A percentile compares a stretch with the other conserved stretches of the same genome.
Evolutionary conservation across 2,113 vertebrate species (phyloP).

Genomic region (Microcebus murinus): DNA sequence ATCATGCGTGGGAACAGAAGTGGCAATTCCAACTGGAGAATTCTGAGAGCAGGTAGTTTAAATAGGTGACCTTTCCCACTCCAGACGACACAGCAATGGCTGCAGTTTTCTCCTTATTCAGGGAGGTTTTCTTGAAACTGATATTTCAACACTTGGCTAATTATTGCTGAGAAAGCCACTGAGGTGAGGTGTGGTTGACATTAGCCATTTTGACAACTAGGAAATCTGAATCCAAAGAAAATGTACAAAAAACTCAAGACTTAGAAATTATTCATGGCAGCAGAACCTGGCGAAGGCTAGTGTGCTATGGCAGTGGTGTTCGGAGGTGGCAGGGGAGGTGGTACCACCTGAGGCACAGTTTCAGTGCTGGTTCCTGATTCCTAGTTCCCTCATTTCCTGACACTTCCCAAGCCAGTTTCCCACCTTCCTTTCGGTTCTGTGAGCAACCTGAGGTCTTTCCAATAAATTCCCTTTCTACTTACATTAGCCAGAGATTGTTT

Average conservation of each 20-base stretch:
- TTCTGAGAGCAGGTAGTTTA: background rate
- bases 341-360: too few relatives aligned
- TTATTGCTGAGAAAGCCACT: background rate
- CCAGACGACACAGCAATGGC: background rate
- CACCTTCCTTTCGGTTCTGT: background rate
- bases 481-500: background rate
- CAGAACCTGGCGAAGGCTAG: background rate
- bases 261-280: background rate
- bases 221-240: background rate
- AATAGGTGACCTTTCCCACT: background rate
- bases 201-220: background rate
- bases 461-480: background rate
- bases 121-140: background rate
- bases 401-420: background rate
- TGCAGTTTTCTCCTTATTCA: background rate
- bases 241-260: background rate
- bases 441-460: background rate
- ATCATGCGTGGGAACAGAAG: background rate
- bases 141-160: background rate
- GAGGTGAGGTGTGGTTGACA: background rate
- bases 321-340: rapidly evolving
- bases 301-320: background rate
- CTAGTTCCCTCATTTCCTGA: background rate
- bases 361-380: background rate
- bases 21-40: background rate